A percentile compares a stretch with the other conserved stretches of the same genome.
These are phyloP conservation scores for Mizuhopecten yessoensis DNA, from an alignment of 1,140 invertebrate species.

Conservation along the genomic window DNA sequence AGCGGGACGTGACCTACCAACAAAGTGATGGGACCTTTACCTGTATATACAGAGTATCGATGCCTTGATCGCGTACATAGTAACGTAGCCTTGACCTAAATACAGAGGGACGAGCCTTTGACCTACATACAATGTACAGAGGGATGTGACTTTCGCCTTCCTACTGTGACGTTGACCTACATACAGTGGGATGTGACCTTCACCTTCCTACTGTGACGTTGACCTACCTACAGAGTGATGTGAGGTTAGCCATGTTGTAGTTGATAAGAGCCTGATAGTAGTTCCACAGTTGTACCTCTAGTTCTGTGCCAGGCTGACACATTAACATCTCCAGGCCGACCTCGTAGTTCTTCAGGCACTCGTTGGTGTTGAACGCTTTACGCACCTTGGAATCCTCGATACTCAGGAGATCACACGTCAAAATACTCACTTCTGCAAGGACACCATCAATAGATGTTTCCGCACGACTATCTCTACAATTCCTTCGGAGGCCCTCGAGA, in stretches of 20 bases:
- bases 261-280: conserved; percentile 16
- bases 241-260: conserved; percentile 4
- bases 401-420: conserved; percentile 17
- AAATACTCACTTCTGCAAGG: background rate
- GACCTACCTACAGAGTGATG: conserved; percentile 31
- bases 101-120: background rate
- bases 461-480: background rate
- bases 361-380: background rate
- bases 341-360: conserved; percentile 16
- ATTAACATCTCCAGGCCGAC: conserved; percentile 12
- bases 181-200: no score
- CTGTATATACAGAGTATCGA: background rate
- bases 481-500: conserved; percentile 19
- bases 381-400: conserved; percentile 22
- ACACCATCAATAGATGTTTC: background rate
- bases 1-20: background rate
- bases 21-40: background rate
- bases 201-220: no score
- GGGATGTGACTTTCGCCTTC: no score
- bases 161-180: no score
- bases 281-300: conserved; percentile 7
- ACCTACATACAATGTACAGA: background rate
- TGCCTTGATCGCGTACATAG: no score
- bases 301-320: conserved; percentile 3
- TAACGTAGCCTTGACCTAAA: background rate